Evolutionary conservation across 2,888 invertebrate species (phyloP).

Genomic region (Drosophila borealis): DNA sequence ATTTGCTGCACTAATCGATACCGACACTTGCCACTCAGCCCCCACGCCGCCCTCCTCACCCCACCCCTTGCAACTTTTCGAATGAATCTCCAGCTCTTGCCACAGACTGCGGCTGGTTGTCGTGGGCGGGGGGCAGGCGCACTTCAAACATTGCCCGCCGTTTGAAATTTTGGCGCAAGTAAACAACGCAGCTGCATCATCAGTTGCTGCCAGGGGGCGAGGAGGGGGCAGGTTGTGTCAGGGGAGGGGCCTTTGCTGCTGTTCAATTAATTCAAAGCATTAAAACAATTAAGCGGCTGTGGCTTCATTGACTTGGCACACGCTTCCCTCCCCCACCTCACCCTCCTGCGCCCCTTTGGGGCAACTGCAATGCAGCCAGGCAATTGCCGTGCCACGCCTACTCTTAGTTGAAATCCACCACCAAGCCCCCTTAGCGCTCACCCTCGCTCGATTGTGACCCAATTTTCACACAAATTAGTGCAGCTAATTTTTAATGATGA

Average conservation of each 20-base stretch:
- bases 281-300: conserved; percentile 73
- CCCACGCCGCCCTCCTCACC: background rate
- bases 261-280: conserved; percentile 79
- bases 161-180: conserved; percentile 72
- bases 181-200: conserved; percentile 65
- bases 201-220: background rate
- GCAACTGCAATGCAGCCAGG: conserved; percentile 39
- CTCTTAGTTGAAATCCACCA: too few species aligned
- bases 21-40: conserved; percentile 55
- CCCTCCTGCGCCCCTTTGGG: background rate
- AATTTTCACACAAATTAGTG: conserved; percentile 76
- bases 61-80: conserved; percentile 56
- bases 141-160: conserved; percentile 59
- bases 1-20: conserved; percentile 72
- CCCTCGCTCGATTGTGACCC: conserved; percentile 53
- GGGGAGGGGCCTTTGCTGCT: conserved; percentile 25
- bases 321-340: conserved; percentile 24
- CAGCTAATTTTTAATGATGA: conserved; percentile 80
- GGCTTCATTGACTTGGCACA: conserved; percentile 75
- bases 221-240: background rate
- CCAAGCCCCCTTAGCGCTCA: background rate
- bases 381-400: conserved; percentile 43
- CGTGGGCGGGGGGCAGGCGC: conserved; percentile 7
- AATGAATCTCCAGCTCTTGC: conserved; percentile 51
- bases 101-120: conserved; percentile 9